Percentiles rank a stretch among this genome's conserved stretches.
Conservation (phyloP, 2,113 vertebrate genomes). For the Periophthalmus modestus region DNA sequence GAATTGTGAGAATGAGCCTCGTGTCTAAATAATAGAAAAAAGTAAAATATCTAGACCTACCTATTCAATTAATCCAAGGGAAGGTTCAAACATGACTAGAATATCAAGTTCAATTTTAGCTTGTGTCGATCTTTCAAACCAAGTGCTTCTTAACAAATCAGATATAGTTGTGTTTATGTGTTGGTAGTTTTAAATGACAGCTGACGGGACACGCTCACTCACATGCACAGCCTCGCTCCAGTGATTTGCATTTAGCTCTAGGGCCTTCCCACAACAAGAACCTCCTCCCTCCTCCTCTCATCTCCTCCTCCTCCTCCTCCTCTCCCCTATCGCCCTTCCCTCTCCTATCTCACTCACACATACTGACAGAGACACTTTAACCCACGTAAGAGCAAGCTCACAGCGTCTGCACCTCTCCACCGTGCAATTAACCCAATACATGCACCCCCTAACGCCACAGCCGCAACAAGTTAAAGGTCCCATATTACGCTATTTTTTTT, state of each 20-base stretch:
- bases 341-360: not conserved
- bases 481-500: too few species aligned
- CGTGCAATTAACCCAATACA: too few species aligned
- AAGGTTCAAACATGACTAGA: not conserved
- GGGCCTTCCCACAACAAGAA: constrained; percentile 34
- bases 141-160: not conserved
- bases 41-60: too few species aligned
- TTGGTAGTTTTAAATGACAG: constrained; percentile 45
- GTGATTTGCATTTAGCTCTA: constrained; percentile 43
- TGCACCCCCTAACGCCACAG: too few species aligned
- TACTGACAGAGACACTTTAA: constrained; percentile 8
- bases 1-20: too few species aligned
- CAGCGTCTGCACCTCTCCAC: not conserved
- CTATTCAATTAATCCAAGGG: too few species aligned
- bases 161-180: constrained; percentile 77
- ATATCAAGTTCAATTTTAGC: too few species aligned
- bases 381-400: constrained; percentile 30
- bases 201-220: constrained; percentile 28
- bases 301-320: too few species aligned
- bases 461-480: too few species aligned
- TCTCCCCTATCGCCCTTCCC: too few species aligned
- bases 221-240: not conserved
- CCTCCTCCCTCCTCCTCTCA: not conserved
- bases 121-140: not conserved
- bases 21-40: too few species aligned